Evolutionary conservation across 1,140 invertebrate species (phyloP).

Genomic region (Leptinotarsa lineolata): DNA sequence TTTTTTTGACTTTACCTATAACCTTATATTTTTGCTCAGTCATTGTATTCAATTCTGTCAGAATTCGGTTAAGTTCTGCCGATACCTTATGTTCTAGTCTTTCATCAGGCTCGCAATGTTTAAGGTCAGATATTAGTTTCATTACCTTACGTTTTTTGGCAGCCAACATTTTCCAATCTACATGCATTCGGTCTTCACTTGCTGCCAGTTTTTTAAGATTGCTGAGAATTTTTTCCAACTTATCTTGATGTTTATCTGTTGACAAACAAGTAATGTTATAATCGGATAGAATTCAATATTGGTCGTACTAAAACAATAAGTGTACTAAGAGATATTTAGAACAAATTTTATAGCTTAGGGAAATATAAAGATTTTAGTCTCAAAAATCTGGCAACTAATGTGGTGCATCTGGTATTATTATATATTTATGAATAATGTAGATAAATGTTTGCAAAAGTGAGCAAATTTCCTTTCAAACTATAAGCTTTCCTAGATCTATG

Average conservation of each 20-base stretch:
- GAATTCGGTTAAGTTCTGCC: slow-evolving; percentile 34
- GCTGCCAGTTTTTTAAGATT: slow-evolving; percentile 36
- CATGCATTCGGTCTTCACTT: slow-evolving; percentile 33
- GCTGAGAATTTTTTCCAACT: slow-evolving; percentile 37
- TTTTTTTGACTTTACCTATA: slow-evolving; percentile 32
- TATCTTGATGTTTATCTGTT: slow-evolving; percentile 30
- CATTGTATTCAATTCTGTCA: slow-evolving; percentile 35
- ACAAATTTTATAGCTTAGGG: too few relatives aligned
- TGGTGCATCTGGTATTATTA: too few relatives aligned
- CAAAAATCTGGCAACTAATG: too few relatives aligned
- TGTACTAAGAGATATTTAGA: too few relatives aligned
- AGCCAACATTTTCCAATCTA: slow-evolving; percentile 37
- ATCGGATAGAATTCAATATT: too few relatives aligned
- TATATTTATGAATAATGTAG: too few relatives aligned
- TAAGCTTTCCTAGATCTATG: too few relatives aligned
- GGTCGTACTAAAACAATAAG: too few relatives aligned
- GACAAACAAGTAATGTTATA: too few relatives aligned
- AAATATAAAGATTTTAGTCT: too few relatives aligned
- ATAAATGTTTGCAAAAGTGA: too few relatives aligned
- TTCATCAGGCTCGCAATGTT: slow-evolving; percentile 7
- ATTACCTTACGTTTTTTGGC: slow-evolving; percentile 41
- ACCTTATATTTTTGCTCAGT: slow-evolving; percentile 37
- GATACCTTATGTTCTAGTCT: slow-evolving; percentile 30
- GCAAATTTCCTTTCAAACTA: too few relatives aligned
- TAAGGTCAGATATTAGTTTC: slow-evolving; percentile 28